phyloP scores from a whole-genome alignment of 2,888 invertebrate genomes.

The Clunio marinus region DNA sequence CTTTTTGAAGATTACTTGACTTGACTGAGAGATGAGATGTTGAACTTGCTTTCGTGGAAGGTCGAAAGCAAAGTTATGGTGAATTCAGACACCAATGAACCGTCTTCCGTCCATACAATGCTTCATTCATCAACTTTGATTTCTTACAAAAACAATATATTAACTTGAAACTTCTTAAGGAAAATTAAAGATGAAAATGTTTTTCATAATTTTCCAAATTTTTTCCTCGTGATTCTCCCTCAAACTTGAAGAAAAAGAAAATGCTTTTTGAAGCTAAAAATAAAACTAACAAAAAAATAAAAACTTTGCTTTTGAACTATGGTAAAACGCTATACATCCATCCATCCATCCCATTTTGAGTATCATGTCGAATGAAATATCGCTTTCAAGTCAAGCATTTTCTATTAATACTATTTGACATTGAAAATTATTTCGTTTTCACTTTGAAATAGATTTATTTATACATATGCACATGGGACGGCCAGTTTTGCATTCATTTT shows the following conservation, averaged over 20 bases:
- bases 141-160: too few species aligned
- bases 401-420: conserved; percentile 14
- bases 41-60: too few species aligned
- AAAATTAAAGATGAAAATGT: too few species aligned
- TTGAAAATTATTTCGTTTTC: background rate
- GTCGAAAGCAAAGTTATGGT: too few species aligned
- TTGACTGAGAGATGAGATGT: too few species aligned
- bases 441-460: background rate
- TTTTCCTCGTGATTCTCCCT: too few species aligned
- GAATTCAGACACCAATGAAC: too few species aligned
- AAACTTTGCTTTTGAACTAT: background rate
- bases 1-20: too few species aligned
- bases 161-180: too few species aligned
- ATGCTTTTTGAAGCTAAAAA: background rate
- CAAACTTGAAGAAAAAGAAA: background rate
- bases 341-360: background rate
- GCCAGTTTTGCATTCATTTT: background rate
- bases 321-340: background rate
- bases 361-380: background rate
- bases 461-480: background rate
- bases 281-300: too few species aligned
- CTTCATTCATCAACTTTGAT: too few species aligned
- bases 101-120: too few species aligned
- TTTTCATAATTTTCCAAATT: background rate
- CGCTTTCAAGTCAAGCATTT: background rate